Evolutionary conservation across 2,888 invertebrate genomes (phyloP).

Genomic region (Ormyrus nitidulus): DNA sequence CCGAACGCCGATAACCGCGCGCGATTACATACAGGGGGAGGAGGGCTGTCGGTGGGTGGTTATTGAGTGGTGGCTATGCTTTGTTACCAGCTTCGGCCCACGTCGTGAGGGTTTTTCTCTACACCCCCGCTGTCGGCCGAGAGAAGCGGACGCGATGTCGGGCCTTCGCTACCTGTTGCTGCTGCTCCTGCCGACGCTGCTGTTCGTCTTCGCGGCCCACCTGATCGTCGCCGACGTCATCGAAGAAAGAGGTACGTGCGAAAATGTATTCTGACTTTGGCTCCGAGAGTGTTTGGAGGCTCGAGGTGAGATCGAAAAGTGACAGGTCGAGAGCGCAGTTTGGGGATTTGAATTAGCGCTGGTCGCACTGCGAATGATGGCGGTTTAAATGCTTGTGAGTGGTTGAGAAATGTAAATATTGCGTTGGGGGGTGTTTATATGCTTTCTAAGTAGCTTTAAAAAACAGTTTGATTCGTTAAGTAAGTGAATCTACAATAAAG

Average conservation of each 20-base stretch:
- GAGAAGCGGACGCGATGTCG: neutral
- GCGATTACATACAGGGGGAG: neutral
- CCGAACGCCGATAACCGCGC: neutral
- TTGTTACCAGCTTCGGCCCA: slow-evolving; percentile 25
- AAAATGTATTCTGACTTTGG: too few relatives aligned
- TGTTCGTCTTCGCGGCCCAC: slow-evolving; percentile 59
- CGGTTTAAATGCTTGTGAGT: too few relatives aligned
- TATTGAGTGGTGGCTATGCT: slow-evolving; percentile 34
- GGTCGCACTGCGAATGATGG: too few relatives aligned
- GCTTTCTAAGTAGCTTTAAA: too few relatives aligned
- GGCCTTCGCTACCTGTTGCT: slow-evolving; percentile 41
- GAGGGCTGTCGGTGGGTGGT: slow-evolving; percentile 21
- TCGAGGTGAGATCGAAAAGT: too few relatives aligned
- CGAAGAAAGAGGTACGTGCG: slow-evolving; percentile 71
- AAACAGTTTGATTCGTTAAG: too few relatives aligned
- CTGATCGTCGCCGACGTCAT: slow-evolving; percentile 65
- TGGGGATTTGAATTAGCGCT: too few relatives aligned
- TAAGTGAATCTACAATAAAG: too few relatives aligned
- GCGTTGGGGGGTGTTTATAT: too few relatives aligned
- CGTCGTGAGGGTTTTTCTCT: slow-evolving; percentile 16
- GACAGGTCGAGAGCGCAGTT: too few relatives aligned
- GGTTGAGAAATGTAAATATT: too few relatives aligned
- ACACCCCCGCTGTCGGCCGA: neutral
- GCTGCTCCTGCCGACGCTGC: slow-evolving; percentile 58
- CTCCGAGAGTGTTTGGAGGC: too few relatives aligned